A percentile compares a stretch with the other conserved stretches of the same genome.
phyloP scores from a whole-genome alignment of 2,113 vertebrate genomes.

The Festucalex cinctus region DNA sequence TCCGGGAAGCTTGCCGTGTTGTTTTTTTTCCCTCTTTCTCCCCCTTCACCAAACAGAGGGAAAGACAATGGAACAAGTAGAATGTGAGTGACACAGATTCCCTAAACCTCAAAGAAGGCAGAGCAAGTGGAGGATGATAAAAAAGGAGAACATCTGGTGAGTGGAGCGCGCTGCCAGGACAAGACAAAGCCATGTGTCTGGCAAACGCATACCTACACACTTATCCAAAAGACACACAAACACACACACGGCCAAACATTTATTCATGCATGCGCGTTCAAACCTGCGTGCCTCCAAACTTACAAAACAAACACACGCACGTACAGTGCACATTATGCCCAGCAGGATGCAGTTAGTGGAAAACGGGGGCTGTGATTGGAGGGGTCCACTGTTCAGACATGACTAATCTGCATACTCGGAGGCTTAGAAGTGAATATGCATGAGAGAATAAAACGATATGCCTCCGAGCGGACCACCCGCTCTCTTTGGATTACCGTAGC shows the following conservation, averaged over 20 bases:
- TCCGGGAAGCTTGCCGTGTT: slow-evolving; percentile 36
- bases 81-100: slow-evolving; percentile 60
- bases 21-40: neutral
- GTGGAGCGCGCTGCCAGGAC: slow-evolving; percentile 71
- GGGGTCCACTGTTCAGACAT: slow-evolving; percentile 66
- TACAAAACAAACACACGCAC: slow-evolving; percentile 44
- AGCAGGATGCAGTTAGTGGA: slow-evolving; percentile 48
- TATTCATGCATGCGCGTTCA: slow-evolving; percentile 56
- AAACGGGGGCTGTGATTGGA: slow-evolving; percentile 56
- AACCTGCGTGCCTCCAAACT: slow-evolving; percentile 54
- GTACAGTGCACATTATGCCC: slow-evolving; percentile 29
- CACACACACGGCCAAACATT: slow-evolving; percentile 26
- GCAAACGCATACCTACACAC: slow-evolving; percentile 55
- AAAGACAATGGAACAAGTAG: slow-evolving; percentile 56
- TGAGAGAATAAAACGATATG: slow-evolving; percentile 73
- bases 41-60: slow-evolving; percentile 23
- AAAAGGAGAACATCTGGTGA: slow-evolving; percentile 78
- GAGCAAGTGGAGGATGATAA: slow-evolving; percentile 73
- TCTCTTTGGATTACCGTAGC: slow-evolving; percentile 70
- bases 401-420: slow-evolving; percentile 72
- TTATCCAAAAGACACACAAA: slow-evolving; percentile 13
- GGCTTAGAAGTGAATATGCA: slow-evolving; percentile 75
- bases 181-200: slow-evolving; percentile 76
- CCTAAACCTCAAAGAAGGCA: slow-evolving; percentile 66
- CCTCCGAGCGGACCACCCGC: slow-evolving; percentile 69